Evolutionary conservation across 2,888 invertebrate genomes (phyloP).

Genomic region (Galerucella pusilla): DNA sequence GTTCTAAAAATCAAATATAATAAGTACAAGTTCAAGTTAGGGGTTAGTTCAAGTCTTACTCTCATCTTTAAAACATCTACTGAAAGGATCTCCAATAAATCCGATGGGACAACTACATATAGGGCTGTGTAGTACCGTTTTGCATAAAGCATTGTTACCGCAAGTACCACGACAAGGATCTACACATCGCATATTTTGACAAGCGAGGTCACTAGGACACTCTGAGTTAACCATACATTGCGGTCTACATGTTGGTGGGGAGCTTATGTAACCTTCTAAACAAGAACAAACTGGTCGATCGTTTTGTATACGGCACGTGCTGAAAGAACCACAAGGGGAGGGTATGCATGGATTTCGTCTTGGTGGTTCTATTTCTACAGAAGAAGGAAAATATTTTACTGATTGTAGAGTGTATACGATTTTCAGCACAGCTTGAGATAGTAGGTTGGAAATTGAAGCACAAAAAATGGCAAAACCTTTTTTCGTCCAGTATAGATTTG

Average conservation of each 20-base stretch:
- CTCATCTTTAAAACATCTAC: conserved; percentile 73
- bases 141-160: conserved; percentile 81
- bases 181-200: conserved; percentile 80
- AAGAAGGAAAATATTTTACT: conserved; percentile 32
- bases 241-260: conserved; percentile 81
- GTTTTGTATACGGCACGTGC: conserved; percentile 77
- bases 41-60: conserved; percentile 67
- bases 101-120: conserved; percentile 79
- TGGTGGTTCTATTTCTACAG: conserved; percentile 53
- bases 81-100: conserved; percentile 82
- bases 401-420: background rate
- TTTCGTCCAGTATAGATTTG: too few relatives aligned
- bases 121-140: conserved; percentile 83
- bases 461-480: background rate
- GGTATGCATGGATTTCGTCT: conserved; percentile 76
- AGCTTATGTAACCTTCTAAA: conserved; percentile 76
- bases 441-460: too few relatives aligned
- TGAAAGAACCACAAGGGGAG: conserved; percentile 83
- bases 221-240: conserved; percentile 84
- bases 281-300: conserved; percentile 83
- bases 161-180: conserved; percentile 84
- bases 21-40: background rate
- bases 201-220: conserved; percentile 79
- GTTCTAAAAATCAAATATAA: conserved; percentile 56
- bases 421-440: background rate